These are phyloP conservation scores for Danio choprae DNA, from an alignment of 2,797 vertebrate genomes.

Conservation along the genomic window DNA sequence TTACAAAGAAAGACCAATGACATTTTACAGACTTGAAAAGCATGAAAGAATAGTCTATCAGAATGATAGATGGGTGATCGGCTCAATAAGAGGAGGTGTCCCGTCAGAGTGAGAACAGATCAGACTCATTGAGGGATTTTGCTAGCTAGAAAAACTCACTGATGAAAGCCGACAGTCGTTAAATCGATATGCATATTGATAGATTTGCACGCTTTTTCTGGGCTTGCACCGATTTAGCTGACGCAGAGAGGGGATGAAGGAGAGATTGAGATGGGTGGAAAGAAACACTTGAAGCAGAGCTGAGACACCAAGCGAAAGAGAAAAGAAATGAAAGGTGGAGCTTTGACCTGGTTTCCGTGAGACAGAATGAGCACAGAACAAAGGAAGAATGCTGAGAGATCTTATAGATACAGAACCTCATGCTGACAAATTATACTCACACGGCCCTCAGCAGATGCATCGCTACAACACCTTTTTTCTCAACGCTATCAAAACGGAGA, in stretches of 20 bases:
- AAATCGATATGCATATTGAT: constrained; percentile 37
- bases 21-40: constrained; percentile 69
- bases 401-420: constrained; percentile 44
- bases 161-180: constrained; percentile 34
- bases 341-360: constrained; percentile 76
- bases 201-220: background rate
- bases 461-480: background rate
- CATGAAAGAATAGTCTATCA: constrained; percentile 60
- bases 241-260: constrained; percentile 33
- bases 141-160: constrained; percentile 2
- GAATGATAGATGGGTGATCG: constrained; percentile 70
- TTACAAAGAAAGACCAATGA: constrained; percentile 69
- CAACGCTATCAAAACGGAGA: background rate
- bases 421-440: constrained; percentile 49
- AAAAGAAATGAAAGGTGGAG: constrained; percentile 59
- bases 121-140: constrained; percentile 21
- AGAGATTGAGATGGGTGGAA: background rate
- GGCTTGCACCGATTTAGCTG: background rate
- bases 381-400: constrained; percentile 58
- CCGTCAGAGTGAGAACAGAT: constrained; percentile 57
- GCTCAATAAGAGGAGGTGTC: constrained; percentile 54
- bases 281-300: constrained; percentile 23
- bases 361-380: constrained; percentile 79
- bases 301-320: constrained; percentile 22
- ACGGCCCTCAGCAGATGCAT: constrained; percentile 8